phyloP scores from a whole-genome alignment of 2,888 invertebrate species.

The Halictus quadricinctus region DNA sequence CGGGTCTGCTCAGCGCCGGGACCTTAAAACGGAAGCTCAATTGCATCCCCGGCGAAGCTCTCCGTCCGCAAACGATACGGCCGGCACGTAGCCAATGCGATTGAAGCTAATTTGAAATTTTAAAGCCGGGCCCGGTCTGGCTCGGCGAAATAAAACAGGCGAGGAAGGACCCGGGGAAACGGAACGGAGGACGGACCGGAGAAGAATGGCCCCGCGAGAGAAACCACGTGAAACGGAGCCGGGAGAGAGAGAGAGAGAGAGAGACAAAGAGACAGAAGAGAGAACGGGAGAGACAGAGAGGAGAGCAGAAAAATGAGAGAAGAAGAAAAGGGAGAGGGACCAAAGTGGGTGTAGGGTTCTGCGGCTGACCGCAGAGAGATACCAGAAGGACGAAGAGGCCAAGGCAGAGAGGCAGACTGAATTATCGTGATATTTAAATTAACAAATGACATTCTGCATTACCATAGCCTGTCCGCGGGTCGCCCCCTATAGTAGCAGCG shows the following conservation, averaged over 20 bases:
- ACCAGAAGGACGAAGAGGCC: slow-evolving; percentile 38
- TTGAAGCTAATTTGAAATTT: slow-evolving; percentile 81
- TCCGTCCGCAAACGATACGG: slow-evolving; percentile 62
- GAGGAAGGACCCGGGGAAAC: slow-evolving; percentile 37
- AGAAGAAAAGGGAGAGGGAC: slow-evolving; percentile 29
- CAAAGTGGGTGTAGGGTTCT: slow-evolving; percentile 62
- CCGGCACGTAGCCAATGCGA: slow-evolving; percentile 77
- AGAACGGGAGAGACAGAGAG: not conserved
- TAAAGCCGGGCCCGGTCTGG: slow-evolving; percentile 68
- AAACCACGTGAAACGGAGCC: not conserved
- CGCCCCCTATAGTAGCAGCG: slow-evolving; percentile 68
- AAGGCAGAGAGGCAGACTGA: slow-evolving; percentile 74
- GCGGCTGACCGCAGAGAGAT: slow-evolving; percentile 47
- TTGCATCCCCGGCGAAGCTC: slow-evolving; percentile 63
- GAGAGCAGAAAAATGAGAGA: slow-evolving; percentile 8
- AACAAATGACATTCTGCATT: slow-evolving; percentile 80
- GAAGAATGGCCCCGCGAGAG: slow-evolving; percentile 49
- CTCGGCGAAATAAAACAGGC: slow-evolving; percentile 63
- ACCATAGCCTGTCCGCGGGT: slow-evolving; percentile 75
- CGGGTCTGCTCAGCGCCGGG: slow-evolving; percentile 35
- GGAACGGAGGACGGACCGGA: slow-evolving; percentile 43
- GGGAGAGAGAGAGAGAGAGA: not conserved
- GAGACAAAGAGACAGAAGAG: not conserved
- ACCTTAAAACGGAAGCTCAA: slow-evolving; percentile 66
- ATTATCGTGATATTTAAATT: slow-evolving; percentile 81